phyloP scores from a whole-genome alignment of 2,797 vertebrate species.

The Tragelaphus eurycerus region DNA sequence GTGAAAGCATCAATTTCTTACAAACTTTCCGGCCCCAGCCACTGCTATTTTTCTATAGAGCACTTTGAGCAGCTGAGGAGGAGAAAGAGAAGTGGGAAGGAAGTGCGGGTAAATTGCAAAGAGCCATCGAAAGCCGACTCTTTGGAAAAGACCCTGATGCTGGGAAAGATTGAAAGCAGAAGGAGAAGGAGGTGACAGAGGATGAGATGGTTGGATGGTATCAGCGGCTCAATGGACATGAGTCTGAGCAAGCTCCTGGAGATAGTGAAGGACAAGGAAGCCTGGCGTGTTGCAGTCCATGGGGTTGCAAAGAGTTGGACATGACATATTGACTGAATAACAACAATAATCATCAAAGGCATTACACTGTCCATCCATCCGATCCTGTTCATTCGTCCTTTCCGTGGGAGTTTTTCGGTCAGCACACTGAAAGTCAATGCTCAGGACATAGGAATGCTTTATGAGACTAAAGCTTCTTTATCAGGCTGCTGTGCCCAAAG shows the following conservation, averaged over 20 bases:
- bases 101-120: background rate
- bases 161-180: background rate
- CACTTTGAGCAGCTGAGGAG: background rate
- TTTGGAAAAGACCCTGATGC: background rate
- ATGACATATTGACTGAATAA: background rate
- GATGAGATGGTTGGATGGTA: background rate
- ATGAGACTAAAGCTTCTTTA: background rate
- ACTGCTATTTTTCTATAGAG: background rate
- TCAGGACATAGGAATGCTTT: background rate
- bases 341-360: background rate
- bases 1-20: background rate
- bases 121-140: background rate
- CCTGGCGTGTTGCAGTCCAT: background rate
- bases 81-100: background rate
- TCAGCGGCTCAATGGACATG: background rate
- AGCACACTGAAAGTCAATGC: background rate
- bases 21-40: background rate
- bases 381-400: background rate
- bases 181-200: background rate
- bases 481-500: background rate
- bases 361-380: background rate
- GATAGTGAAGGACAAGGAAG: background rate
- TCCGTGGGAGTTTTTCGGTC: background rate
- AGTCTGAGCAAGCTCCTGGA: background rate
- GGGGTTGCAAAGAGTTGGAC: background rate